A percentile compares a stretch with the other conserved stretches of the same genome.
phyloP scores from a whole-genome alignment of 1,140 invertebrate species.

The Solen grandis region DNA sequence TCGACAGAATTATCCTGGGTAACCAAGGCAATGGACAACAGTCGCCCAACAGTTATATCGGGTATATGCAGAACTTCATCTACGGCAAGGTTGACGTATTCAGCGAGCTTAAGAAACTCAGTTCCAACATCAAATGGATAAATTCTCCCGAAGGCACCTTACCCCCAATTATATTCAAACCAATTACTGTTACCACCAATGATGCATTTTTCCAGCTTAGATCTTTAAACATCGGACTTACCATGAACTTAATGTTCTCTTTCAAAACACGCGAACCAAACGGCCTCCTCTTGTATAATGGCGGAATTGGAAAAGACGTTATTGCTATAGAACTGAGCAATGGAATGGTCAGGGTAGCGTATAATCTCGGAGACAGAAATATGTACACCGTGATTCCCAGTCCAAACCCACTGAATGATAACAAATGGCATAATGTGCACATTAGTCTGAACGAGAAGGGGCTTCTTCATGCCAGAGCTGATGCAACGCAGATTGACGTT shows the following conservation, averaged over 20 bases:
- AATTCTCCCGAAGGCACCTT: constrained; percentile 15
- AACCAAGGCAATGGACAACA: constrained; percentile 11
- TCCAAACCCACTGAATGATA: constrained; percentile 88
- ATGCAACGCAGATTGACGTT: constrained; percentile 48
- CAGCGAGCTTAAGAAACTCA: constrained; percentile 31
- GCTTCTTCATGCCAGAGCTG: constrained; percentile 56
- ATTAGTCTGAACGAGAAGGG: constrained; percentile 91
- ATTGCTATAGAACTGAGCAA: constrained; percentile 92
- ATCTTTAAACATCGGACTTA: constrained; percentile 51
- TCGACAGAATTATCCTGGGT: constrained; percentile 59
- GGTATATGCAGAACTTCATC: constrained; percentile 73
- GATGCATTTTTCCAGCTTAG: constrained; percentile 66
- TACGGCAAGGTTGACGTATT: constrained; percentile 68
- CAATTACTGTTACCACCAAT: constrained; percentile 67
- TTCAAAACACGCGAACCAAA: constrained; percentile 84
- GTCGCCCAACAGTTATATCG: constrained; percentile 62
- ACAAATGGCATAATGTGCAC: constrained; percentile 95
- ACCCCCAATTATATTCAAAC: constrained; percentile 64
- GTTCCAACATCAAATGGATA: constrained; percentile 29
- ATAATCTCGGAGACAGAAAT: constrained; percentile 89
- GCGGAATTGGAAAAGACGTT: constrained; percentile 95
- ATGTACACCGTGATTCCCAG: constrained; percentile 82
- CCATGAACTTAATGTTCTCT: constrained; percentile 69
- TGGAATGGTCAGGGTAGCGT: constrained; percentile 90
- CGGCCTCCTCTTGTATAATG: constrained; percentile 95